These are phyloP conservation scores for Ctenomys sociabilis DNA, from an alignment of 2,113 vertebrate species.

Conservation along the genomic window DNA sequence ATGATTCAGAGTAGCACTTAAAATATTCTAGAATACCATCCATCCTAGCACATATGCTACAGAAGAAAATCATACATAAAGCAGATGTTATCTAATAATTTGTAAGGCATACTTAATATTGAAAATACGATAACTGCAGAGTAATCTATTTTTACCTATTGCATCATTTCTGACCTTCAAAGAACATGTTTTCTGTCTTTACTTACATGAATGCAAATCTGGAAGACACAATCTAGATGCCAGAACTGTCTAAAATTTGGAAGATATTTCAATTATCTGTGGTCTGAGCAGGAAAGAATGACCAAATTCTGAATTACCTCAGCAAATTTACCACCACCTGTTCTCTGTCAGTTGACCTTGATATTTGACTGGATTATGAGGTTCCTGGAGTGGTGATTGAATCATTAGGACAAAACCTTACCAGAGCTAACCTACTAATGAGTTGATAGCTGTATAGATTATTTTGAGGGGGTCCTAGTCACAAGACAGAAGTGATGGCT, in stretches of 20 bases:
- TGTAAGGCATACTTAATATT: background rate
- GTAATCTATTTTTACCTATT: background rate
- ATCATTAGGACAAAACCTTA: background rate
- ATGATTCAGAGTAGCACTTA: background rate
- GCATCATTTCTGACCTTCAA: background rate
- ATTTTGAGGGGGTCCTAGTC: background rate
- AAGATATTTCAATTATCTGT: background rate
- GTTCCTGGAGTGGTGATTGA: background rate
- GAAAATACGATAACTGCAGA: background rate
- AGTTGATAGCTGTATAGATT: background rate
- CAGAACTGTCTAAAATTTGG: background rate
- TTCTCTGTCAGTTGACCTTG: background rate
- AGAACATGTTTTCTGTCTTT: background rate
- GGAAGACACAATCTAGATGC: background rate
- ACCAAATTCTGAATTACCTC: slow-evolving; percentile 8
- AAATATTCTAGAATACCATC: background rate
- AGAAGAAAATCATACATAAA: background rate
- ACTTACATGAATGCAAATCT: background rate
- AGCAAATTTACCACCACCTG: background rate
- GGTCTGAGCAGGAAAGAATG: background rate
- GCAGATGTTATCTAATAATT: background rate
- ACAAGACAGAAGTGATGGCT: background rate
- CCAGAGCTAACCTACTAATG: background rate
- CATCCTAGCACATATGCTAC: background rate
- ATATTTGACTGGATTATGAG: background rate